These are phyloP conservation scores for Branchinecta lynchi DNA, from an alignment of 1,140 invertebrate genomes.

Conservation along the genomic window DNA sequence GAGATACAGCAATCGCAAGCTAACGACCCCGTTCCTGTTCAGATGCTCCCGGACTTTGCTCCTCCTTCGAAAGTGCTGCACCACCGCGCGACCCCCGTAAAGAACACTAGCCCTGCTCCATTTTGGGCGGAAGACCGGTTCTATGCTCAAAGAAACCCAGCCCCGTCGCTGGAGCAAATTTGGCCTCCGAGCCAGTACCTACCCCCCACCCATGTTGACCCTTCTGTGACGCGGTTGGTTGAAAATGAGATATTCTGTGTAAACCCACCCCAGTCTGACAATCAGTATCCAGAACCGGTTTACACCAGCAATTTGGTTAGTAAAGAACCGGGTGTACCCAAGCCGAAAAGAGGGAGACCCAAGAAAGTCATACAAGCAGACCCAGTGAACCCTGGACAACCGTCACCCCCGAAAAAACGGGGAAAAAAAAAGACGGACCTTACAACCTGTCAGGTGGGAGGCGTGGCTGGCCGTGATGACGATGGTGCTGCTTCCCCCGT, in stretches of 20 bases:
- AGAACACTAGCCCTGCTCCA: background rate
- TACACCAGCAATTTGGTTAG: background rate
- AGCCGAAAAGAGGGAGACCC: background rate
- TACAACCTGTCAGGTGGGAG: too few species aligned
- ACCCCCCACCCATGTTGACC: background rate
- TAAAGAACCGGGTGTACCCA: background rate
- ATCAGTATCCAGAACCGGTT: background rate
- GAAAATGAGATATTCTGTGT: background rate
- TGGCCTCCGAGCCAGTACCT: background rate
- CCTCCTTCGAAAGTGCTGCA: background rate
- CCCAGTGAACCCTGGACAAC: background rate
- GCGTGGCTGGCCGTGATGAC: background rate
- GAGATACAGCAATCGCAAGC: background rate
- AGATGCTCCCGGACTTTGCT: background rate
- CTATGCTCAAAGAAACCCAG: background rate
- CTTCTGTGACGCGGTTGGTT: background rate
- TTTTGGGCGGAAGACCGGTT: background rate
- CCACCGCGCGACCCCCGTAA: background rate
- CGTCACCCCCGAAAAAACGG: background rate
- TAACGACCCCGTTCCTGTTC: background rate
- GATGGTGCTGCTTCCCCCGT: background rate
- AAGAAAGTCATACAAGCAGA: conserved; percentile 1
- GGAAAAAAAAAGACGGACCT: background rate
- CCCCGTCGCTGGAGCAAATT: background rate
- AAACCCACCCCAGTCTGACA: background rate